A percentile compares a stretch with the other conserved stretches of the same genome.
These are phyloP conservation scores for Notodonta ziczac DNA, from an alignment of 2,888 invertebrate species.

Conservation along the genomic window DNA sequence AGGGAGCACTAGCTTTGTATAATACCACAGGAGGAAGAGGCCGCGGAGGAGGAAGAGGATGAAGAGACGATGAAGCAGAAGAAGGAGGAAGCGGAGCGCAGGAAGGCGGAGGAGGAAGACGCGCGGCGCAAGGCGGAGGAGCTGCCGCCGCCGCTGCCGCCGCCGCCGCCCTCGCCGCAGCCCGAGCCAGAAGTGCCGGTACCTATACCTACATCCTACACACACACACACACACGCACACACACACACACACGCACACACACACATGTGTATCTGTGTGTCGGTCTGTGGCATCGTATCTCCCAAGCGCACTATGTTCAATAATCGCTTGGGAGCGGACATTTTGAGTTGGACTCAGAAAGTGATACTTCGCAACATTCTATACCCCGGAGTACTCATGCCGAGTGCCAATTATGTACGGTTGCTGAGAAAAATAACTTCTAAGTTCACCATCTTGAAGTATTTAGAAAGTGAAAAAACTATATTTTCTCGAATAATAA, in stretches of 20 bases:
- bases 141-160: conserved; percentile 70
- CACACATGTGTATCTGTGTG: too few species aligned
- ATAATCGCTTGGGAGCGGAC: too few species aligned
- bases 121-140: conserved; percentile 71
- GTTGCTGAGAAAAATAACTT: too few species aligned
- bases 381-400: too few species aligned
- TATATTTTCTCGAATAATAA: too few species aligned
- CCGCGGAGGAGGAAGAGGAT: conserved; percentile 69
- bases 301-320: too few species aligned
- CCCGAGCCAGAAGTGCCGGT: conserved; percentile 68
- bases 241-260: neutral
- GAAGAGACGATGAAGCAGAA: conserved; percentile 61
- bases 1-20: neutral
- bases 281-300: too few species aligned
- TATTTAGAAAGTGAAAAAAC: too few species aligned
- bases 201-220: conserved; percentile 4
- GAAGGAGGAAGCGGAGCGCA: conserved; percentile 61
- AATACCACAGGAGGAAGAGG: conserved; percentile 51
- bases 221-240: neutral
- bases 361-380: too few species aligned
- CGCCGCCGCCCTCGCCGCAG: conserved; percentile 77
- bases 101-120: conserved; percentile 70
- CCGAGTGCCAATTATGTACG: too few species aligned
- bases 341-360: too few species aligned
- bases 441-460: too few species aligned